A percentile compares a stretch with the other conserved stretches of the same genome.
phyloP scores from a whole-genome alignment of 2,113 vertebrate species.

The Orycteropus afer region DNA sequence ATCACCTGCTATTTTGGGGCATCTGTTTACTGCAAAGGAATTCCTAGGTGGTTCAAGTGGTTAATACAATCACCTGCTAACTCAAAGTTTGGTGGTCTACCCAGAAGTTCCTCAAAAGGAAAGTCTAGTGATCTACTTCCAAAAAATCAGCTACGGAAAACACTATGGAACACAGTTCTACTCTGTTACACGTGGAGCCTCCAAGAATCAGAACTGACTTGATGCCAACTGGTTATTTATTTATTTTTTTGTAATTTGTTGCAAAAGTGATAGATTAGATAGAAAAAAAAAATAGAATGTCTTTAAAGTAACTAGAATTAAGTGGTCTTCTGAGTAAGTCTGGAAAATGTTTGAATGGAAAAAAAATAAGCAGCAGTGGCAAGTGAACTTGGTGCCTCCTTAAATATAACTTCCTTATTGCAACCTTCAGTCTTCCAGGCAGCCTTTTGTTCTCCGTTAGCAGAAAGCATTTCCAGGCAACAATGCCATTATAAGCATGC shows the following conservation, averaged over 20 bases:
- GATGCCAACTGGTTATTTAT: too few relatives aligned
- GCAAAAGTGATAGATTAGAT: not conserved
- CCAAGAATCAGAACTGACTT: not conserved
- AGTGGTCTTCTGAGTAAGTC: not conserved
- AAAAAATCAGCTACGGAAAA: not conserved
- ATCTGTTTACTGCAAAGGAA: not conserved
- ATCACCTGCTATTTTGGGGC: not conserved
- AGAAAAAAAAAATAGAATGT: not conserved
- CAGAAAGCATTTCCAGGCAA: conserved; percentile 27
- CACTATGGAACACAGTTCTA: not conserved
- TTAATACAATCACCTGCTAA: not conserved
- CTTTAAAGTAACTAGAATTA: not conserved
- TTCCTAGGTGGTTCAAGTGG: not conserved
- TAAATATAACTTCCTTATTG: not conserved
- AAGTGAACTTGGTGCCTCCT: not conserved
- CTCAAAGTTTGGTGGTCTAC: not conserved
- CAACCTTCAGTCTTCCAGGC: not conserved
- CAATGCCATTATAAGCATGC: not conserved
- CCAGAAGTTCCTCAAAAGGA: not conserved
- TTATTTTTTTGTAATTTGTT: not conserved
- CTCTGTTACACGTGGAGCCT: not conserved
- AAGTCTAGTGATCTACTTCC: not conserved
- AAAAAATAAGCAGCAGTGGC: not conserved
- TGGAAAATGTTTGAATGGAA: not conserved
- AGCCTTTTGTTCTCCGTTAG: conserved; percentile 14